Percentiles rank a stretch among this genome's conserved stretches.
phyloP scores from a whole-genome alignment of 2,797 vertebrate species.

The Sebastes nivosus region DNA sequence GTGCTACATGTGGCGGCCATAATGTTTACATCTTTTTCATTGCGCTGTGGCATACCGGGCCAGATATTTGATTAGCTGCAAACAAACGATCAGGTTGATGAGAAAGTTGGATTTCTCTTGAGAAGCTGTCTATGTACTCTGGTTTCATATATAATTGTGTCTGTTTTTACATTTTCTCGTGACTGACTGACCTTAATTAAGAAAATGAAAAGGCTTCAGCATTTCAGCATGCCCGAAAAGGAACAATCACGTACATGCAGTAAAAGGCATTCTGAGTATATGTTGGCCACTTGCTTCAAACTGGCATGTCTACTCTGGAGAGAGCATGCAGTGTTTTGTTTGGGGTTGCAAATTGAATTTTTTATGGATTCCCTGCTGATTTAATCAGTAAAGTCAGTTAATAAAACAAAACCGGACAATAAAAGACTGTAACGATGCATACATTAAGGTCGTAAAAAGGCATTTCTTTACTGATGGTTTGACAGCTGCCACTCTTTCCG shows the following conservation, averaged over 20 bases:
- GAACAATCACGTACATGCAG: background rate
- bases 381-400: background rate
- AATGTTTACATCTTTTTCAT: conserved; percentile 22
- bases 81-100: conserved; percentile 1
- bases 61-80: conserved; percentile 26
- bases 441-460: background rate
- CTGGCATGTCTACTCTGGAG: background rate
- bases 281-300: background rate
- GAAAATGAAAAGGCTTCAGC: background rate
- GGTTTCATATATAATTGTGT: background rate
- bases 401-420: background rate
- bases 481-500: background rate
- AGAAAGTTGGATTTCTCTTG: background rate
- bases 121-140: background rate
- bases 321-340: background rate
- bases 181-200: background rate
- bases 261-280: background rate
- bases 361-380: background rate
- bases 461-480: background rate
- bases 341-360: background rate
- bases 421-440: background rate
- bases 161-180: background rate
- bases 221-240: background rate
- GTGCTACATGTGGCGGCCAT: background rate
- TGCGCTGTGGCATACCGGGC: background rate